Evolutionary conservation across 1,140 invertebrate genomes (phyloP).

Genomic region (Caenorhabditis elegans): DNA sequence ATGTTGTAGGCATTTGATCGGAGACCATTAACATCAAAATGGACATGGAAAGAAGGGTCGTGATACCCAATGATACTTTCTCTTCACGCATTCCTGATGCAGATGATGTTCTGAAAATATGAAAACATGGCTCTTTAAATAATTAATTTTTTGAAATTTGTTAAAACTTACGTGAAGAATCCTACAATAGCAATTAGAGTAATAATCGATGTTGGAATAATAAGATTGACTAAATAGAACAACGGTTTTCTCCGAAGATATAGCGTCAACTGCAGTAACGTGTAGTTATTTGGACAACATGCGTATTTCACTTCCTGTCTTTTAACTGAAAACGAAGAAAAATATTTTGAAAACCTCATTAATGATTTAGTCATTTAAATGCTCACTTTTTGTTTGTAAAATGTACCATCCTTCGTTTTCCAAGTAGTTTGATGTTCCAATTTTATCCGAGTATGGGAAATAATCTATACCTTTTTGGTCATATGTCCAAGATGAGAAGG

Average conservation of each 20-base stretch:
- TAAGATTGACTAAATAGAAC: slow-evolving; percentile 65
- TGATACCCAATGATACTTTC: slow-evolving; percentile 61
- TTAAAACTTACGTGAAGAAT: slow-evolving; percentile 57
- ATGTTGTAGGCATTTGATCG: slow-evolving; percentile 66
- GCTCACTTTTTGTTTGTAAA: slow-evolving; percentile 50
- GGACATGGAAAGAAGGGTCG: slow-evolving; percentile 62
- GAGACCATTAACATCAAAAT: slow-evolving; percentile 66
- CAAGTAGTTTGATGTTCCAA: slow-evolving; percentile 62
- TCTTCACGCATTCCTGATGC: slow-evolving; percentile 65
- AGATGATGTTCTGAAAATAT: slow-evolving; percentile 62
- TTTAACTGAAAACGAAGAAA: slow-evolving; percentile 47
- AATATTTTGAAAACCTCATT: not conserved
- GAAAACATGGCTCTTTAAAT: not conserved
- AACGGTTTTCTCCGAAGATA: slow-evolving; percentile 61
- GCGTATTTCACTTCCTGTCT: slow-evolving; percentile 60
- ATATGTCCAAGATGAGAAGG: slow-evolving; percentile 70
- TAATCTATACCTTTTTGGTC: slow-evolving; percentile 66
- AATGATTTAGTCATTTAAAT: not conserved
- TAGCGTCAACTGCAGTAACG: slow-evolving; percentile 59
- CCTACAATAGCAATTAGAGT: slow-evolving; percentile 65
- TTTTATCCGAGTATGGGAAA: slow-evolving; percentile 57
- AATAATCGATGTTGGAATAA: slow-evolving; percentile 64
- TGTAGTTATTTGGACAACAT: slow-evolving; percentile 65
- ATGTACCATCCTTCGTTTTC: slow-evolving; percentile 66
- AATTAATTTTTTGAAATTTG: not conserved